Conservation (phyloP, 2,797 vertebrate species). For the Xerus rutilus region DNA sequence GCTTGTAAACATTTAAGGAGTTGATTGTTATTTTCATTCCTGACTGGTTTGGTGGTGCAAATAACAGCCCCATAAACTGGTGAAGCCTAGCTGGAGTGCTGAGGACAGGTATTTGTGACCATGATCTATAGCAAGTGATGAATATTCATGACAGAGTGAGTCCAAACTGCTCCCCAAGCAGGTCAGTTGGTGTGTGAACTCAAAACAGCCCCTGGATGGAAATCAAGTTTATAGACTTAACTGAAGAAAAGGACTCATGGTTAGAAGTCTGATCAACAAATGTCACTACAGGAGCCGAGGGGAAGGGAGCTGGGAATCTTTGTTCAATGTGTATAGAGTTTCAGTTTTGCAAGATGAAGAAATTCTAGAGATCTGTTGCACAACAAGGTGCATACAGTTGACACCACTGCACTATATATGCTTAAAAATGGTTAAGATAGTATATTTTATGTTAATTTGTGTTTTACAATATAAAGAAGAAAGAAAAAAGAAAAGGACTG, state of each 20-base stretch:
- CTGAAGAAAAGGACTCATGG: constrained; percentile 24
- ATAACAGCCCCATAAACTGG: constrained; percentile 72
- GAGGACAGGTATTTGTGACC: constrained; percentile 56
- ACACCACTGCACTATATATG: rapidly evolving
- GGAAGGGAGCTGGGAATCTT: not conserved
- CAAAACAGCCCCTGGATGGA: constrained; percentile 26
- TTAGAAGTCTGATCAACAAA: not conserved
- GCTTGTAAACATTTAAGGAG: constrained; percentile 71
- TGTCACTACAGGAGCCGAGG: not conserved
- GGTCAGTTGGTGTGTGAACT: constrained; percentile 11
- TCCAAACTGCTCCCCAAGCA: constrained; percentile 26
- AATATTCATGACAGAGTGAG: constrained; percentile 40
- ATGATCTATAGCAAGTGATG: not conserved
- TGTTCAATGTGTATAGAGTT: not conserved
- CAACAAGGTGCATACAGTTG: not conserved
- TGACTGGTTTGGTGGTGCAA: constrained; percentile 76
- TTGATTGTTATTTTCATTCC: constrained; percentile 79
- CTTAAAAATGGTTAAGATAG: not conserved
- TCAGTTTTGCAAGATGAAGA: constrained; percentile 44
- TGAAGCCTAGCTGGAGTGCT: constrained; percentile 46
- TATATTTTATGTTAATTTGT: not conserved
- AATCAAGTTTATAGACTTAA: constrained; percentile 49
- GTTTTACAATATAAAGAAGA: not conserved
- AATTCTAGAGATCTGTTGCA: not conserved
- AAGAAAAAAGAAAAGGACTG: not conserved